Evolutionary conservation across 2,113 vertebrate species (phyloP), one percentile per base, ranked within the genome.

Genomic region (Poeciliopsis prolifica): DNA sequence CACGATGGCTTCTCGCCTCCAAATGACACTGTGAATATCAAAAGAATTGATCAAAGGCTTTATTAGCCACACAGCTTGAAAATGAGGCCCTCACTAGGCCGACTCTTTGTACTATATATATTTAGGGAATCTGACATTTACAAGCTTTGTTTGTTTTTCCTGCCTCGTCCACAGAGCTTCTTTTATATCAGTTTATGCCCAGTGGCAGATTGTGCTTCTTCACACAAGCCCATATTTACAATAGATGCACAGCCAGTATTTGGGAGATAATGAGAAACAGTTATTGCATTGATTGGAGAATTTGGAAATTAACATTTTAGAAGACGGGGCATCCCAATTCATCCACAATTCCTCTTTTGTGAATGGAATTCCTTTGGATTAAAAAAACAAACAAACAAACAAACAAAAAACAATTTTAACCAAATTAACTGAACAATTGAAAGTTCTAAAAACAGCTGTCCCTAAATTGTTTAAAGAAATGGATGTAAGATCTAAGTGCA

Each of bases 11-110:
- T 60, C 77, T 70, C 58, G 77, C 83, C 68, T 70, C 66, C 70
- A 80, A 80, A 90, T 64, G 78, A 81, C 70, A 81, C 82, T 70
- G 58, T 69, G 84, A 88, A 89, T 88, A 86, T 88, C 84, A 87
- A 83, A 87, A 76, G 78, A 65, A 84, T 87, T 79, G 87, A 89
- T 91, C 88, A 89, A 85, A 86, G 84, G 67, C 72, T 79, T 80
- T 80, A 87, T 90, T 86, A 87, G 87, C 73, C 72, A 17, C 82
- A 78, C 58, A 17, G 15, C 68, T 61, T 40, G 42, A 67, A 66
- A 78, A 64, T 44, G 64, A 73, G 44, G 30, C 37, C 62, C 73
- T 70, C 66, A n/a, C 58, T 54, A 22, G 30, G 54, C 69, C 65
- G 44, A 5, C 40, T 71, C 70, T 80, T 82, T 77, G 64, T 70